Conservation (phyloP, 2,113 vertebrate species). For the Callorhinus ursinus region DNA sequence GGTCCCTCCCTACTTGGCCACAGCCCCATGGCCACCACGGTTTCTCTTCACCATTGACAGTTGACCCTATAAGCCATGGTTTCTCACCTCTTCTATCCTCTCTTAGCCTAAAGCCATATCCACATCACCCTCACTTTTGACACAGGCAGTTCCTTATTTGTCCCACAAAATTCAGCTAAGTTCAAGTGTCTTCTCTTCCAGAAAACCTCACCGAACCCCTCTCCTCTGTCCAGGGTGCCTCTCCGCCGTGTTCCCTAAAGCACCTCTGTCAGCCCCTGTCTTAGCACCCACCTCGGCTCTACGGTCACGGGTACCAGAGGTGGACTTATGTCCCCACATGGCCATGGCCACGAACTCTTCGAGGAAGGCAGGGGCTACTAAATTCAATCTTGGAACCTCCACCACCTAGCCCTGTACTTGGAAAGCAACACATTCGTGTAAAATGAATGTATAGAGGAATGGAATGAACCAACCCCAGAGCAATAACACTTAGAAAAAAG, state of each 20-base stretch:
- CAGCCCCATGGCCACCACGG: accelerated
- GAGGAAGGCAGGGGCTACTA: neutral
- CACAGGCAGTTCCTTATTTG: neutral
- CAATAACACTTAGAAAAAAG: neutral
- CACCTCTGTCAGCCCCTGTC: neutral
- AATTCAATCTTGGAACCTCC: neutral
- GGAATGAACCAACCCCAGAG: neutral
- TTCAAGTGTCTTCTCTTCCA: neutral
- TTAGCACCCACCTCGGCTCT: neutral
- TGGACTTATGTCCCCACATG: too few species aligned
- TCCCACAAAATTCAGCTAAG: neutral
- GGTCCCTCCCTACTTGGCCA: too few species aligned
- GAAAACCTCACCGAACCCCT: neutral
- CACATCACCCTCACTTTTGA: neutral
- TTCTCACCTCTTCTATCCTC: accelerated
- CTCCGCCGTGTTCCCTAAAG: too few species aligned
- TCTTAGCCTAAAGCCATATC: neutral
- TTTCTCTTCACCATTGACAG: neutral
- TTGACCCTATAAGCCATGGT: accelerated
- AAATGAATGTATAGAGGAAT: neutral
- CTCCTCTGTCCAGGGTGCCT: too few species aligned
- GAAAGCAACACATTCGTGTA: neutral
- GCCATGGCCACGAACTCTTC: neutral
- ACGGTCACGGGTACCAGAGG: accelerated
- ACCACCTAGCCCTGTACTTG: neutral